A percentile compares a stretch with the other conserved stretches of the same genome.
phyloP scores from a whole-genome alignment of 2,113 vertebrate genomes.

The Australoheros scitulus region DNA sequence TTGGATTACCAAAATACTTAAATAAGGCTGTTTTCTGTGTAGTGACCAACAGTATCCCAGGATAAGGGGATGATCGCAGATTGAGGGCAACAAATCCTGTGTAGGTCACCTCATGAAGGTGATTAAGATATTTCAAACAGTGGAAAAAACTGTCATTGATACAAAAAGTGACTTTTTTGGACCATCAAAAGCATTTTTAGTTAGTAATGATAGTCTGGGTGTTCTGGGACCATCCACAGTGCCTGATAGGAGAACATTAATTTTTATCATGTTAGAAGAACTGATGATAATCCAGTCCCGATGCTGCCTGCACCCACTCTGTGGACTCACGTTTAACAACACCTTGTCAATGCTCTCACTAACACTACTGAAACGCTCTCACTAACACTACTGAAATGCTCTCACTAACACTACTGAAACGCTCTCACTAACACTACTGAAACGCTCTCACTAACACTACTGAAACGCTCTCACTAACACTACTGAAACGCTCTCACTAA shows the following conservation, averaged over 20 bases:
- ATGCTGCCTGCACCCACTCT: conserved; percentile 20
- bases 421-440: too few relatives aligned
- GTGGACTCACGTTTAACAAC: conserved; percentile 10
- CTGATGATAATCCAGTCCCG: conserved; percentile 38
- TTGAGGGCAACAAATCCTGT: not conserved
- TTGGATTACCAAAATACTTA: not conserved
- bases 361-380: too few relatives aligned
- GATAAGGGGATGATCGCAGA: not conserved
- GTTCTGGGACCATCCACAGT: conserved; percentile 9
- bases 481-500: too few relatives aligned
- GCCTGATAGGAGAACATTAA: conserved; percentile 3
- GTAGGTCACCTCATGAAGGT: not conserved
- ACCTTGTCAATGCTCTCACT: too few relatives aligned
- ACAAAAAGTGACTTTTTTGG: not conserved
- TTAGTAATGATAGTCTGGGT: too few relatives aligned
- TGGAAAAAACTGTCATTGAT: not conserved
- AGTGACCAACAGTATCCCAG: fast-evolving
- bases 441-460: too few relatives aligned
- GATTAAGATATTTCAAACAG: not conserved
- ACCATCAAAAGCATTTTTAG: not conserved
- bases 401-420: too few relatives aligned
- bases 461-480: too few relatives aligned
- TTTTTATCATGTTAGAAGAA: not conserved
- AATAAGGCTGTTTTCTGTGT: not conserved
- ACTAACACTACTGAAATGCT: too few relatives aligned